Evolutionary conservation across 2,797 vertebrate genomes (phyloP), one percentile per base, ranked within the genome.

Genomic region (Malurus splendens): DNA sequence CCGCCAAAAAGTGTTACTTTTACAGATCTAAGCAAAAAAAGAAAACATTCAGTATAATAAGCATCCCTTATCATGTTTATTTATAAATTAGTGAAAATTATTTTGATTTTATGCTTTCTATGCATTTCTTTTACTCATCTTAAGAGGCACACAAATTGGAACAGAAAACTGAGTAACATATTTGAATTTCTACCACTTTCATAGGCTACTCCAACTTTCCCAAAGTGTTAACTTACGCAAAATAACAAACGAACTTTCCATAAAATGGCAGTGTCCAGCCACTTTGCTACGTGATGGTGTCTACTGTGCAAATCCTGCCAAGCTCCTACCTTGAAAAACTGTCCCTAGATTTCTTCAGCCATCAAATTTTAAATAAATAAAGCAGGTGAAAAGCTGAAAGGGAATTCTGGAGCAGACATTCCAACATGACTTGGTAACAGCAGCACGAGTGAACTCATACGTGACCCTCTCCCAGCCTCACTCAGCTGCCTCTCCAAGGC

Each of bases 401-500:
- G 65, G 60, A 55, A 30, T 44, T 65, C 52, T 27, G 59, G 25
- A 57, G 48, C 28, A 18, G 48, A 42, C 30, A 59, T 51, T 59
- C 56, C 64, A 73, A 7, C 8, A 9, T 1, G 14, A 70, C 8
- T 5, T 7, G 0, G 9, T 68, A 57, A 33, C 23, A 81, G n/a
- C 74, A 71, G 54, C 7, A 12, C 0, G 30, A 41, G 0, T 6
- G 32, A 93, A 44, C 12, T 16, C 47, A 20, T 0, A 10, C 4
- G 4, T 1, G 1, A 33, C 24, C 7, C 13, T 61, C 28, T 52
- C 41, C 41, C 10, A 51, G 30, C 41, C 18, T 36, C 75, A 33
- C 54, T 71, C 50, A 14, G 36, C 41, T 7, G 2, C n/a, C 28
- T 48, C 38, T 12, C 17, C 55, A 54, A 10, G 33, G 62, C 57